Conservation (phyloP, 2,888 invertebrate species). For the Drosophila melanosoma region DNA sequence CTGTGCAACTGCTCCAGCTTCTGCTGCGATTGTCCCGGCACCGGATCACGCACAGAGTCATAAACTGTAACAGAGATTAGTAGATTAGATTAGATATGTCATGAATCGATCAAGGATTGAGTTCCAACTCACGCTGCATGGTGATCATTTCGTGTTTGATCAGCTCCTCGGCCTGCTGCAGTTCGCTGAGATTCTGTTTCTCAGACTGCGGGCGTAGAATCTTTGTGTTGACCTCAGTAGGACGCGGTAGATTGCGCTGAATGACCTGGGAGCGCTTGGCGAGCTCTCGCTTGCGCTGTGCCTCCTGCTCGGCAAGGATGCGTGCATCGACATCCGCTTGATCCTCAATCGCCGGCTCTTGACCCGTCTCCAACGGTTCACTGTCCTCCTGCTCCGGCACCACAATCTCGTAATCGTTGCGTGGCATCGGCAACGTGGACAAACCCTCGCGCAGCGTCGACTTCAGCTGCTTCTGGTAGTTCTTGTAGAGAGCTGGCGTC, state of each 20-base stretch:
- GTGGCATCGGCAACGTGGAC: conserved; percentile 93
- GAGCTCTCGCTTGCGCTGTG: conserved; percentile 87
- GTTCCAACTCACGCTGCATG: conserved; percentile 88
- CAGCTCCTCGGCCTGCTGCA: conserved; percentile 97
- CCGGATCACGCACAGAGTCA: conserved; percentile 93
- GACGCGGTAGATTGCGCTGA: conserved; percentile 93
- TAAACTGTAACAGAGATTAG: conserved; percentile 86
- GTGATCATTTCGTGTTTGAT: conserved; percentile 98
- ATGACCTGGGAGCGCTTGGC: conserved; percentile 93
- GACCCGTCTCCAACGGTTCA: conserved; percentile 83
- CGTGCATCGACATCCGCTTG: conserved; percentile 94
- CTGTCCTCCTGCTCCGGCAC: conserved; percentile 92
- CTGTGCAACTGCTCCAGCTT: conserved; percentile 88
- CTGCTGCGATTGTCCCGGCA: conserved; percentile 84
- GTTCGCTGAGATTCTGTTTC: conserved; percentile 91
- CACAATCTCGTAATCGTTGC: conserved; percentile 99
- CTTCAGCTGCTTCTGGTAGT: conserved; percentile 90
- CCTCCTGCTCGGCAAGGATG: conserved; percentile 89
- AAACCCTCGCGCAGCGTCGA: conserved; percentile 92
- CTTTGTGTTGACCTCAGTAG: conserved; percentile 93
- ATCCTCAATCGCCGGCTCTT: conserved; percentile 89
- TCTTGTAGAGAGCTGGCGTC: conserved; percentile 89
- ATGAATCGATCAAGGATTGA: neutral
- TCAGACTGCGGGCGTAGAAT: conserved; percentile 92
- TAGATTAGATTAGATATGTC: no score